Percentiles rank a stretch among this genome's conserved stretches.
phyloP scores from a whole-genome alignment of 2,888 invertebrate species.

The Apotomis betuletana region DNA sequence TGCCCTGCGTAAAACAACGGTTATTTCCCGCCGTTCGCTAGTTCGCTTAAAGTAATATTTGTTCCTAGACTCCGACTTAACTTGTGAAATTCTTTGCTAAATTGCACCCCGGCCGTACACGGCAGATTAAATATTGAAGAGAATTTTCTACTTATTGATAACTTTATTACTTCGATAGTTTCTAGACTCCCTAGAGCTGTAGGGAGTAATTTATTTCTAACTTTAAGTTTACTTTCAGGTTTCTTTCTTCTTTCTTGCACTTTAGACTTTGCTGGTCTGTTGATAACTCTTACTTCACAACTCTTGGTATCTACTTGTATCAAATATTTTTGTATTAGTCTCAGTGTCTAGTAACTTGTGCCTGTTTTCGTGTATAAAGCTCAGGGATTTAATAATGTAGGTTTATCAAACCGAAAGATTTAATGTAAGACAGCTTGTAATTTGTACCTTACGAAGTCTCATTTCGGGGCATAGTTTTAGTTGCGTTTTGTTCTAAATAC shows the following conservation, averaged over 20 bases:
- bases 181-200: not conserved
- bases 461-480: no score
- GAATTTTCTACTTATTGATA: conserved; percentile 16
- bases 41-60: conserved; percentile 29
- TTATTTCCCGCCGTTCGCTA: conserved; percentile 10
- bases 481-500: no score
- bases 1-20: not conserved
- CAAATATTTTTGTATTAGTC: no score
- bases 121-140: conserved; percentile 20
- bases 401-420: no score
- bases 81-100: conserved; percentile 19
- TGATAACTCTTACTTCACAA: not conserved
- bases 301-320: no score
- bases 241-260: not conserved
- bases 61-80: conserved; percentile 2
- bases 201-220: conserved; percentile 5
- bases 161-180: conserved; percentile 16
- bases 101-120: conserved; percentile 7
- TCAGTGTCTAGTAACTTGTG: no score
- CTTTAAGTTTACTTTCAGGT: not conserved
- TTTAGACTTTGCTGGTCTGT: not conserved
- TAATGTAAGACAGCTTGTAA: no score
- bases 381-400: no score
- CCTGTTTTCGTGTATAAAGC: no score
- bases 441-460: no score